A percentile compares a stretch with the other conserved stretches of the same genome.
Conservation (phyloP, 2,888 invertebrate genomes). For the Terebella lapidaria region DNA sequence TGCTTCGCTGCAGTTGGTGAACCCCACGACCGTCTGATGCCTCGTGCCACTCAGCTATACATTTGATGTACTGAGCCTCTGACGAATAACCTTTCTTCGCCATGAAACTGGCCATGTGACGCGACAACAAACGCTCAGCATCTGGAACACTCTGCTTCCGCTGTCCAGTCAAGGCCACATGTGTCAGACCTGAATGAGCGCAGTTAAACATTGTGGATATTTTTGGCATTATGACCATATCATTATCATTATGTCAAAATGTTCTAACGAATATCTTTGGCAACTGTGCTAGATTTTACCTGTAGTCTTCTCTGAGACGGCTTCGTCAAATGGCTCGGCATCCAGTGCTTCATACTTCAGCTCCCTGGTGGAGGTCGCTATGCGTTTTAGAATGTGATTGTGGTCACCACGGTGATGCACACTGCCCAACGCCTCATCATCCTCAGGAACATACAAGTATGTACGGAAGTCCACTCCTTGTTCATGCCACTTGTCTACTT, state of each 20-base stretch:
- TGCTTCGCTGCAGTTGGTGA: background rate
- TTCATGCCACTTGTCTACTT: background rate
- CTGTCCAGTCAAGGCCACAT: slow-evolving; percentile 3
- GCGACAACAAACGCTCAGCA: slow-evolving; percentile 6
- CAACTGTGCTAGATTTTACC: no score
- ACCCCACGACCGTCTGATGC: slow-evolving; percentile 7
- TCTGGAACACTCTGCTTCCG: slow-evolving; percentile 8
- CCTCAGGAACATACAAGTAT: background rate
- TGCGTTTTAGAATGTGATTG: slow-evolving; percentile 5
- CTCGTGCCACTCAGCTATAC: slow-evolving; percentile 8
- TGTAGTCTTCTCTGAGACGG: background rate
- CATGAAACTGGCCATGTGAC: slow-evolving; percentile 3
- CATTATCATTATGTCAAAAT: no score
- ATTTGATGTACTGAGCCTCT: background rate
- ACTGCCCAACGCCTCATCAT: background rate
- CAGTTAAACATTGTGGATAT: no score
- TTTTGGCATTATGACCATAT: no score
- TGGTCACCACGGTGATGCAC: slow-evolving; percentile 4
- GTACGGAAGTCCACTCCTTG: background rate
- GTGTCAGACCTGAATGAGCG: slow-evolving; percentile 6
- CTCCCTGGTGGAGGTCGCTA: background rate
- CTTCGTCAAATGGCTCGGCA: background rate
- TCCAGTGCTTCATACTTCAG: background rate
- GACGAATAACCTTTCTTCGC: background rate
- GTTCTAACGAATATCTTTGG: no score